These are phyloP conservation scores for Molossus alvarezi DNA, from an alignment of 2,797 vertebrate genomes.

Conservation along the genomic window DNA sequence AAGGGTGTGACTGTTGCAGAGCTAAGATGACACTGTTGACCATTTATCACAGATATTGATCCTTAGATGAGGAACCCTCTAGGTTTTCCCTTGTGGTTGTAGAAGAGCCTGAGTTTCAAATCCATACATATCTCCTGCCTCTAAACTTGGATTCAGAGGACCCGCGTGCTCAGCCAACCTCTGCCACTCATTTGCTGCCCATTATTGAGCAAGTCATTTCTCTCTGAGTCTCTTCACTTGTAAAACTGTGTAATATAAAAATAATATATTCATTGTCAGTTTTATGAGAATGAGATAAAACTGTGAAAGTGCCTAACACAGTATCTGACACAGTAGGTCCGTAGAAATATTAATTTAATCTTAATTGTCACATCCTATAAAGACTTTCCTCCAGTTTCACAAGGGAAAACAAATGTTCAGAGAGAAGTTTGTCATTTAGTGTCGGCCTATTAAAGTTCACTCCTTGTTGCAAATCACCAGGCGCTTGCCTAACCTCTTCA, in stretches of 20 bases:
- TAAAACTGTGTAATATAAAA: conserved; percentile 4
- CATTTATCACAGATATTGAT: neutral
- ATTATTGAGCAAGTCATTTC: neutral
- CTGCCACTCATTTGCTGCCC: neutral
- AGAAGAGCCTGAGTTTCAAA: neutral
- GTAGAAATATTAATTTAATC: conserved; percentile 3
- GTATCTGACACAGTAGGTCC: neutral
- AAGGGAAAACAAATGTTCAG: neutral
- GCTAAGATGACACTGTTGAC: neutral
- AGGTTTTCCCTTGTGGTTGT: neutral
- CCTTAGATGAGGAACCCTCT: neutral
- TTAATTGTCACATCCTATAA: neutral
- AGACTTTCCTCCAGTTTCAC: neutral
- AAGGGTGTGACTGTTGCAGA: neutral
- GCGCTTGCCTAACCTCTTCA: conserved; percentile 67
- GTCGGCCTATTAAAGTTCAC: neutral
- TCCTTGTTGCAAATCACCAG: neutral
- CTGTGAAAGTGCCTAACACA: neutral
- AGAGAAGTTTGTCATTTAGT: neutral
- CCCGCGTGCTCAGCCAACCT: neutral
- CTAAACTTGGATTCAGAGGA: neutral
- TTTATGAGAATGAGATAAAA: conserved; percentile 17
- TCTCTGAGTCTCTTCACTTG: neutral
- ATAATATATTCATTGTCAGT: neutral
- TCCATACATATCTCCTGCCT: neutral